Evolutionary conservation across 2,797 vertebrate species (phyloP).

Genomic region (Manis crassicaudata): DNA sequence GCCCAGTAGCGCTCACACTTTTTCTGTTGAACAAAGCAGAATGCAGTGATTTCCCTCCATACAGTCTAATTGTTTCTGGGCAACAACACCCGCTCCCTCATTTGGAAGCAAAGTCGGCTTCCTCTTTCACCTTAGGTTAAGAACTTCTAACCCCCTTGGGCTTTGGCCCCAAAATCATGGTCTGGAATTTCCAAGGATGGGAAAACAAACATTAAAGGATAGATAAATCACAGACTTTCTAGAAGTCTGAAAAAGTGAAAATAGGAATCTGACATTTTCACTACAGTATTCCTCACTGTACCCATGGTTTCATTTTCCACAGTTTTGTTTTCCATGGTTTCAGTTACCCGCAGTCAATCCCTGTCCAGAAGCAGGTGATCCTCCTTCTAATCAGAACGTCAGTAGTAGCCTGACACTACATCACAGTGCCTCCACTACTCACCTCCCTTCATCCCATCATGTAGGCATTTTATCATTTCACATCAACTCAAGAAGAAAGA

Average conservation of each 20-base stretch:
- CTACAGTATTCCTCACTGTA: neutral
- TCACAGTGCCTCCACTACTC: neutral
- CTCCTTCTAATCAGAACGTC: neutral
- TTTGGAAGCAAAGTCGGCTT: constrained; percentile 39
- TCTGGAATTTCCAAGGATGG: neutral
- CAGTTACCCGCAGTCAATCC: neutral
- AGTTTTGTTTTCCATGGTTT: neutral
- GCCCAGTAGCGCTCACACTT: constrained; percentile 98
- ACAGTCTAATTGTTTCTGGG: neutral
- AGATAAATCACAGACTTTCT: neutral
- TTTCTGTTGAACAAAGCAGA: constrained; percentile 88
- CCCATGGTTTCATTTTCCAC: no score
- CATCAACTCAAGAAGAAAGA: neutral
- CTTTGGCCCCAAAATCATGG: neutral
- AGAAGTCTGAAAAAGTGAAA: constrained; percentile 26
- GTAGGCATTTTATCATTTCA: neutral
- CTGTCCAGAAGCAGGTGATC: neutral
- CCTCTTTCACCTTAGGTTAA: neutral
- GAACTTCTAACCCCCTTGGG: neutral
- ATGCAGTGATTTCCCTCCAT: constrained; percentile 48
- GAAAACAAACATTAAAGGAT: neutral
- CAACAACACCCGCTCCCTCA: neutral
- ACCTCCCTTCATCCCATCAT: neutral
- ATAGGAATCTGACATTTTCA: neutral
- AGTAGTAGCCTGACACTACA: neutral